Conservation (phyloP, 2,113 vertebrate species). For the Prinia subflava region DNA sequence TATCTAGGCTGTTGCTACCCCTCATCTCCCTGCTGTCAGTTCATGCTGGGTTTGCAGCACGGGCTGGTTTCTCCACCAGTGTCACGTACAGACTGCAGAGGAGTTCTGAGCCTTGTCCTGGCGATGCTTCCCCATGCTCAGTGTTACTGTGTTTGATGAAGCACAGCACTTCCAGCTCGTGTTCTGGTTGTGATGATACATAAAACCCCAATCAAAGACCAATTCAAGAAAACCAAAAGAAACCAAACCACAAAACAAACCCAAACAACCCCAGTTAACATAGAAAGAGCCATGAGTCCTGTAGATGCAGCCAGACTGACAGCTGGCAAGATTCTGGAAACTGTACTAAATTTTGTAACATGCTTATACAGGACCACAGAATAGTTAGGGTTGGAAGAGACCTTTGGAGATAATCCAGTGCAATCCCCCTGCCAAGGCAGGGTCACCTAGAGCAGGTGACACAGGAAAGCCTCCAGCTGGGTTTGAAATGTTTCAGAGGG, state of each 20-base stretch:
- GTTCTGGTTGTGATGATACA: background rate
- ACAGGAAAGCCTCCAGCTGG: background rate
- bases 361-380: fast-evolving
- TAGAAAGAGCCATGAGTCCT: background rate
- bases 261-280: fast-evolving
- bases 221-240: fast-evolving
- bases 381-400: background rate
- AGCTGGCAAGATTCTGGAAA: background rate
- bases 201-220: background rate
- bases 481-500: background rate
- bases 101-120: background rate
- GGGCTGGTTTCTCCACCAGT: background rate
- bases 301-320: too few relatives aligned
- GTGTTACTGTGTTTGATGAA: fast-evolving
- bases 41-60: background rate
- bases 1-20: too few relatives aligned
- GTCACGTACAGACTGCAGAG: background rate
- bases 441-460: background rate
- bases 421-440: background rate
- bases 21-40: background rate
- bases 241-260: background rate
- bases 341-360: fast-evolving
- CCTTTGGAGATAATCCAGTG: too few relatives aligned
- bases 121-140: background rate
- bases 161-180: fast-evolving